These are phyloP conservation scores for Criorhina ranunculi DNA, from an alignment of 2,888 invertebrate genomes.

Conservation along the genomic window DNA sequence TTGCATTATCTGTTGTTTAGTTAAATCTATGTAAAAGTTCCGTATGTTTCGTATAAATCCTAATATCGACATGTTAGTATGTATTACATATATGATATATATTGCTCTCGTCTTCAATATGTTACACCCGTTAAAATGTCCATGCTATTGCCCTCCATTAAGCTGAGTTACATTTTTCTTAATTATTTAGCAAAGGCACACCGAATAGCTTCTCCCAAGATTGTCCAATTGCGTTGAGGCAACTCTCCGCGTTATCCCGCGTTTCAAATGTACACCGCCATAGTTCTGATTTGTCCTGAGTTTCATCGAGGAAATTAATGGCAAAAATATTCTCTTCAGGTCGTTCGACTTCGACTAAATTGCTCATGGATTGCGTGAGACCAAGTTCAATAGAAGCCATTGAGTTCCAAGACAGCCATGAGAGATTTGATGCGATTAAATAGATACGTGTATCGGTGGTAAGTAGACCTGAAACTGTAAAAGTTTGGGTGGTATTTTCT, in stretches of 20 bases:
- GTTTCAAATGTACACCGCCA: constrained; percentile 86
- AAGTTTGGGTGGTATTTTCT: constrained; percentile 80
- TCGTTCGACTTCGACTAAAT: constrained; percentile 85
- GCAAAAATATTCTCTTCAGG: constrained; percentile 83
- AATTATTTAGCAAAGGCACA: constrained; percentile 83
- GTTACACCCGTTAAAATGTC: too few species aligned
- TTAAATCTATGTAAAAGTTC: constrained; percentile 41
- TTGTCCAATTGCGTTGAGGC: constrained; percentile 85
- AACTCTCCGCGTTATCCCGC: constrained; percentile 83
- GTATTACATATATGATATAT: constrained; percentile 49
- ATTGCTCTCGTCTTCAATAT: constrained; percentile 6
- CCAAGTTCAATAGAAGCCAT: constrained; percentile 80
- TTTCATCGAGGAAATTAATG: constrained; percentile 86
- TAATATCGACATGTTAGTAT: constrained; percentile 71
- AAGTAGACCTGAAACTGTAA: constrained; percentile 81
- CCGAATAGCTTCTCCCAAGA: constrained; percentile 86
- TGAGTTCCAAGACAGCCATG: constrained; percentile 84
- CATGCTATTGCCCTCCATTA: neutral
- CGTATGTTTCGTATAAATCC: constrained; percentile 38
- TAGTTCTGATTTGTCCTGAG: constrained; percentile 84
- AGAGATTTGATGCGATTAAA: constrained; percentile 84
- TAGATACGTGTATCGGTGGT: constrained; percentile 84
- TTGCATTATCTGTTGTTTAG: constrained; percentile 16
- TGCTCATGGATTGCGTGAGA: constrained; percentile 85
- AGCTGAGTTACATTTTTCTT: neutral